A percentile compares a stretch with the other conserved stretches of the same genome.
These are phyloP conservation scores for Ischnus inquisitorius DNA, from an alignment of 2,888 invertebrate species.

Conservation along the genomic window DNA sequence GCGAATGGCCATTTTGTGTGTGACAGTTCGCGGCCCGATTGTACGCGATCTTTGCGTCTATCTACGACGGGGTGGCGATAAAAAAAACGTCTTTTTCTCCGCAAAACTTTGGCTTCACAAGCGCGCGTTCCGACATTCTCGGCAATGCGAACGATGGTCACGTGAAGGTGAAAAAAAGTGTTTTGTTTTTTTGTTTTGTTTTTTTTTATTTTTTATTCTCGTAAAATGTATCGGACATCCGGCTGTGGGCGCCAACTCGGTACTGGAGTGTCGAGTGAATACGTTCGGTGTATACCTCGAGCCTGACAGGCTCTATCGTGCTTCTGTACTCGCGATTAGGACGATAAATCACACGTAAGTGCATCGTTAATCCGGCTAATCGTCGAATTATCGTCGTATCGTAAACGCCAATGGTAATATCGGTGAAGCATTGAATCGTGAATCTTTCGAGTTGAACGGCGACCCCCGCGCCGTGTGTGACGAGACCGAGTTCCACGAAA, in stretches of 20 bases:
- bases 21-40: slow-evolving; percentile 86
- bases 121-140: slow-evolving; percentile 1
- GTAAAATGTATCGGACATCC: slow-evolving; percentile 16
- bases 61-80: slow-evolving; percentile 14
- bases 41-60: slow-evolving; percentile 60
- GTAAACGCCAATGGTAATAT: neutral
- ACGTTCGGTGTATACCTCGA: slow-evolving; percentile 43
- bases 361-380: neutral
- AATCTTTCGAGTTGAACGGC: slow-evolving; percentile 32
- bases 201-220: slow-evolving; percentile 11
- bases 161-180: slow-evolving; percentile 4
- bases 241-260: slow-evolving; percentile 55
- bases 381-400: neutral
- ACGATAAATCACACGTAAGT: neutral
- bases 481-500: slow-evolving; percentile 62
- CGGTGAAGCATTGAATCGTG: neutral
- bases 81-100: neutral
- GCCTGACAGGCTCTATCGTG: slow-evolving; percentile 43
- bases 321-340: neutral
- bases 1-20: slow-evolving; percentile 90
- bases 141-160: neutral
- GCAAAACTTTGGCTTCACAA: neutral
- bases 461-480: slow-evolving; percentile 34
- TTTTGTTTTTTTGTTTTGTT: slow-evolving; percentile 13
- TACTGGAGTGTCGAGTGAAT: slow-evolving; percentile 45